phyloP scores from a whole-genome alignment of 2,797 vertebrate genomes.

The Siniperca obscura region DNA sequence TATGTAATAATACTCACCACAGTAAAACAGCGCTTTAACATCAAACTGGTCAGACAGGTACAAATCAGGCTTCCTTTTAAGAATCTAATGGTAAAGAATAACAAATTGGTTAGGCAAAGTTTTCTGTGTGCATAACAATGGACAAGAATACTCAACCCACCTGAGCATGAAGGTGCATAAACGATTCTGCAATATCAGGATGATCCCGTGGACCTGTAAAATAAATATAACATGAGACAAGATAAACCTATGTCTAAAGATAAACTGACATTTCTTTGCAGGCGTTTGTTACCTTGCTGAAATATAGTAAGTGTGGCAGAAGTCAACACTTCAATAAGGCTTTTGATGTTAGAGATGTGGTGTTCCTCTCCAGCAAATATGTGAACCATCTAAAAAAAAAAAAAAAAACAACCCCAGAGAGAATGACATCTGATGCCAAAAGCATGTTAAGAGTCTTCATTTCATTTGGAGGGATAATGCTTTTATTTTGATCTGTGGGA shows the following conservation, averaged over 20 bases:
- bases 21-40: slow-evolving; percentile 95
- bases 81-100: slow-evolving; percentile 85
- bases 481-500: slow-evolving; percentile 1
- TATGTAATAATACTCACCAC: slow-evolving; percentile 87
- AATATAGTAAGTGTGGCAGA: slow-evolving; percentile 93
- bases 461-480: background rate
- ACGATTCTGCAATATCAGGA: slow-evolving; percentile 99
- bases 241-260: slow-evolving; percentile 39
- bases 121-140: background rate
- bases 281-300: slow-evolving; percentile 89
- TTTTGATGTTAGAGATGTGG: slow-evolving; percentile 88
- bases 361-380: slow-evolving; percentile 95
- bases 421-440: background rate
- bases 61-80: slow-evolving; percentile 94
- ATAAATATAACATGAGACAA: slow-evolving; percentile 64
- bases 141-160: slow-evolving; percentile 80
- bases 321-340: slow-evolving; percentile 91
- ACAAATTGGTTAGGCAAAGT: slow-evolving; percentile 62
- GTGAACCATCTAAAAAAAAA: slow-evolving; percentile 89
- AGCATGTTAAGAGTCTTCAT: background rate
- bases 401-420: background rate
- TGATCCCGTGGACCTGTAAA: slow-evolving; percentile 94
- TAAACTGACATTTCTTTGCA: background rate
- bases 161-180: slow-evolving; percentile 99
- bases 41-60: slow-evolving; percentile 92